A percentile compares a stretch with the other conserved stretches of the same genome.
These are phyloP conservation scores for Oreochromis niloticus DNA, from an alignment of 2,113 vertebrate species.

Conservation along the genomic window DNA sequence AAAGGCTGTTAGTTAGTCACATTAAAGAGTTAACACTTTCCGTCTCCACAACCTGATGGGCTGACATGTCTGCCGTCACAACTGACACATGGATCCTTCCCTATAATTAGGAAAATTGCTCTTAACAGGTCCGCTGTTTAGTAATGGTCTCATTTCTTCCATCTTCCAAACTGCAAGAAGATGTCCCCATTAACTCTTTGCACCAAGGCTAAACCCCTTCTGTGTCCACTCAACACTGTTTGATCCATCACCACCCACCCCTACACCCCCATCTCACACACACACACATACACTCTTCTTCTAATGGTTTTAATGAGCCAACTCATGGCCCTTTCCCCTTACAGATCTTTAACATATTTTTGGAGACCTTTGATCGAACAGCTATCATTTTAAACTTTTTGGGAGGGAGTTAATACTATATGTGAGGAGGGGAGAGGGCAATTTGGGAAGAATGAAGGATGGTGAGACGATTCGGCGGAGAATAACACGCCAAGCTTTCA, in stretches of 20 bases:
- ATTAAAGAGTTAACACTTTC: slow-evolving; percentile 71
- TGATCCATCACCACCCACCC: slow-evolving; percentile 8
- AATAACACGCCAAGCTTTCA: slow-evolving; percentile 75
- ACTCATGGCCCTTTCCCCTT: slow-evolving; percentile 74
- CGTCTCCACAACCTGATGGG: slow-evolving; percentile 62
- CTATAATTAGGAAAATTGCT: slow-evolving; percentile 89
- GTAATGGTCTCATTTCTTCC: slow-evolving; percentile 83
- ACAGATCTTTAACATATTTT: slow-evolving; percentile 83
- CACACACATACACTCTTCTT: slow-evolving; percentile 40
- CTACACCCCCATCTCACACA: not conserved
- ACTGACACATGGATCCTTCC: slow-evolving; percentile 75
- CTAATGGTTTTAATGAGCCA: slow-evolving; percentile 79
- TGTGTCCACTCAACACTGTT: slow-evolving; percentile 65
- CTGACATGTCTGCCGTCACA: slow-evolving; percentile 72
- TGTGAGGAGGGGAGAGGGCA: slow-evolving; percentile 52
- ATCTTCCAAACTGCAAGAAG: slow-evolving; percentile 84
- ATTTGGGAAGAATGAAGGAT: slow-evolving; percentile 79
- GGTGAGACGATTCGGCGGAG: slow-evolving; percentile 71
- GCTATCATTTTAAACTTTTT: slow-evolving; percentile 75
- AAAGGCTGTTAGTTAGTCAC: slow-evolving; percentile 54
- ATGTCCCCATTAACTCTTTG: slow-evolving; percentile 81
- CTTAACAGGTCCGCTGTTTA: slow-evolving; percentile 76
- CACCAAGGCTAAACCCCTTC: slow-evolving; percentile 72
- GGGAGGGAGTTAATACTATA: slow-evolving; percentile 25
- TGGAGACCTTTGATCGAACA: slow-evolving; percentile 76